Percentiles rank a stretch among this genome's conserved stretches.
Evolutionary conservation across 2,113 vertebrate species (phyloP).

Genomic region (Rhabdomys dilectus): DNA sequence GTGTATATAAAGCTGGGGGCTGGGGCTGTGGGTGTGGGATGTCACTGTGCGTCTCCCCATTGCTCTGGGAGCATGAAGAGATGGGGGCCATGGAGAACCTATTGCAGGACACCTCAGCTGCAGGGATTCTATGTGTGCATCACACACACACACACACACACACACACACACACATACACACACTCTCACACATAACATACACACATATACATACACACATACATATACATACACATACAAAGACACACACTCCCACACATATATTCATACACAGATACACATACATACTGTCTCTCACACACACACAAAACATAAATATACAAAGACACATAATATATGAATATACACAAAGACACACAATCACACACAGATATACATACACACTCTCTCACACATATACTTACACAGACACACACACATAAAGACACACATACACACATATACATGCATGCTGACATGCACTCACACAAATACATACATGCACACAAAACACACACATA

Average conservation of each 20-base stretch:
- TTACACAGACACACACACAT: not conserved
- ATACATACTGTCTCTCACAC: not conserved
- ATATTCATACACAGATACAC: not conserved
- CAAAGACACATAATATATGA: not conserved
- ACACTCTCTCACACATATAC: not conserved
- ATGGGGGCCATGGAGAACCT: not conserved
- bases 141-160: rapidly evolving
- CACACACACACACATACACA: rapidly evolving
- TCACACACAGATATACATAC: not conserved
- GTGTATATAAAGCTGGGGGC: not conserved
- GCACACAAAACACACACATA: not conserved
- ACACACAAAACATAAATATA: not conserved
- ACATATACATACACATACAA: not conserved
- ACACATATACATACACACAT: not conserved
- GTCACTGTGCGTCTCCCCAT: not conserved
- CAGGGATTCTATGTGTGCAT: not conserved
- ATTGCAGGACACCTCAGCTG: not conserved
- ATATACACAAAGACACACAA: no score
- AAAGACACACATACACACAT: not conserved
- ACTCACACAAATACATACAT: not conserved
- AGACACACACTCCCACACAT: not conserved
- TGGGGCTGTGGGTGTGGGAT: not conserved
- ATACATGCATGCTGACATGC: no score
- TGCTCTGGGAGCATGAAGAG: not conserved
- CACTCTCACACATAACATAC: not conserved